Evolutionary conservation across 2,888 invertebrate species (phyloP), one percentile per base, ranked within the genome.

Genomic region (Brachypterus glaber): DNA sequence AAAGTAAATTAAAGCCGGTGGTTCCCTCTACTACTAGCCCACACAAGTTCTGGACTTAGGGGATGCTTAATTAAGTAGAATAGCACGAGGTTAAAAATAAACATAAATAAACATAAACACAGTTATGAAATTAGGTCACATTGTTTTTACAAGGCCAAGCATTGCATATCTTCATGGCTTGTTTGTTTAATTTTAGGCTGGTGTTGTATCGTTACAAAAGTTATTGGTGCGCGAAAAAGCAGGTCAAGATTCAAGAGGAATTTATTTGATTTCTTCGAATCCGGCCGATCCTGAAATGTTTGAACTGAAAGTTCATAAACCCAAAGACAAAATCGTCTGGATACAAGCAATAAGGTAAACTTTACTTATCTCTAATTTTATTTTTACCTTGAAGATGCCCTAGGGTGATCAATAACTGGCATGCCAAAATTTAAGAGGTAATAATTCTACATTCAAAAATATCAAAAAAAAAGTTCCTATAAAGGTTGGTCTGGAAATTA

Each of bases 201-300:
- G 93, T 45, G 90, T 95, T 37, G 87, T 95, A 9, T 88, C 93
- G 1, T 72, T 96, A 37, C 88, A 88, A 62, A 91, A 92, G 61
- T 67, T 96, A 36, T 69, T 96, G 39, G 91, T 95, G 4, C 75
- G 95, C 12, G 93, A 95, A 65, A 95, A 95, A 62, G 92, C 93
- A 1, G 91, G 92, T 36, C 85, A 86, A 38, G 88, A 89, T 56
- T 82, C 82, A 2, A 73, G 86, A 3, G 89, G 91, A 1, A 80
- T 96, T 55, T 95, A 93, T 68, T 76, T 96, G 37, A 92, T 96
- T 53, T 89, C 88, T 48, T 89, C 90, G 50, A 90, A 90, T 57
- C 88, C 90, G 3, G 75, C 80, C 3, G 87, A 86, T 58, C 93
- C 93, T 0, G 95, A 95, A 70, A 95, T 96, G 93, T 95, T 93